Evolutionary conservation across 2,888 invertebrate genomes (phyloP).

Genomic region (Acanthosepion lycidas): DNA sequence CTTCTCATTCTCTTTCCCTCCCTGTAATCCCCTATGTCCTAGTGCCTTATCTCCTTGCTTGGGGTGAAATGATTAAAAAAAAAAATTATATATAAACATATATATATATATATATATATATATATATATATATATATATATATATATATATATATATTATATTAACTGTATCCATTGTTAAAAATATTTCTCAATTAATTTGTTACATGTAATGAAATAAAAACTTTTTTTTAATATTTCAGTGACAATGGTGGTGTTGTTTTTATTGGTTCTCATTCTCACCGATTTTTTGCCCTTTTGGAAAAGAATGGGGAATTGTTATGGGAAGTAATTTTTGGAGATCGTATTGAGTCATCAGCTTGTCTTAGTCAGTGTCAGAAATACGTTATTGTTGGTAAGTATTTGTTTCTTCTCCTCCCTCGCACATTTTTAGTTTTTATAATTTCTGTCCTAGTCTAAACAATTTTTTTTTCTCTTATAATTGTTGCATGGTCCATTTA

Average conservation of each 20-base stretch:
- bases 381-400: slow-evolving; percentile 81
- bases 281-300: slow-evolving; percentile 80
- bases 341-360: slow-evolving; percentile 84
- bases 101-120: too few relatives aligned
- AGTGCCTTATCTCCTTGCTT: too few relatives aligned
- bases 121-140: too few relatives aligned
- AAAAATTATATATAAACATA: too few relatives aligned
- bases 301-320: slow-evolving; percentile 76
- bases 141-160: too few relatives aligned
- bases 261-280: slow-evolving; percentile 85
- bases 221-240: slow-evolving; percentile 44
- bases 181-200: not conserved
- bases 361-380: slow-evolving; percentile 74
- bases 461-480: too few relatives aligned
- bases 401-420: not conserved
- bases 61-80: too few relatives aligned
- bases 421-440: not conserved
- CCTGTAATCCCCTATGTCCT: too few relatives aligned
- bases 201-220: not conserved
- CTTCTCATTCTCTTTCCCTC: too few relatives aligned
- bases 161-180: too few relatives aligned
- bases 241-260: slow-evolving; percentile 66
- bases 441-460: too few relatives aligned
- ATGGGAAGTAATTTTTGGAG: slow-evolving; percentile 77
- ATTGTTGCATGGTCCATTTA: too few relatives aligned